Evolutionary conservation across 2,797 vertebrate species (phyloP), one percentile per base, ranked within the genome.

Genomic region (Amblyopsis hoosieri): DNA sequence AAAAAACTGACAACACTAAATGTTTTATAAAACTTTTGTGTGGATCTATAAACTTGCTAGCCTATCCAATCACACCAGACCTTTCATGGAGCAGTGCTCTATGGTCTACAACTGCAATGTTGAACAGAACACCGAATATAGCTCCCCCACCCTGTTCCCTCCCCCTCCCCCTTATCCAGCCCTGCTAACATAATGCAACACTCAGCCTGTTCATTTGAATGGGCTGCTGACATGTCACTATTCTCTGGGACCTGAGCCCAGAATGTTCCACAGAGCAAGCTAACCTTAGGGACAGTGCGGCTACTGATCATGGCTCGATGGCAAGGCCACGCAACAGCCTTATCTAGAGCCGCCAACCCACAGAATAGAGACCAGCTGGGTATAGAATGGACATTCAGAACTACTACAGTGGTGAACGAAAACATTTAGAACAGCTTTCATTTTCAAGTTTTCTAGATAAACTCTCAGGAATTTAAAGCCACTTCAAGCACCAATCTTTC

Each of bases 161-260:
- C 61, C n/a, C 49, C 57, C 45, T 3, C 23, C 61, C 67, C 70
- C 74, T 71, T 54, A 15, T 63, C 66, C 79, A 75, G 74, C 76
- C 71, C 72, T 58, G 84, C 88, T 76, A 88, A 88, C 86, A 92
- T 90, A 92, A 85, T 92, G 90, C 89, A 88, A 91, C 83, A 84
- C 87, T 92, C 90, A 92, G 91, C 90, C 91, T 86, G 89, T 92
- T 92, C 87, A 73, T 91, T 89, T 93, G 78, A 93, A 93, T 88
- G 85, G 87, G 85, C 85, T 94, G 91, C 92, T 93, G 93, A 93
- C 92, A 90, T 85, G 89, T 88, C 92, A 93, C 84, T 92, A 90
- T 93, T 92, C 81, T 83, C 84, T 91, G 89, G 92, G 91, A 90
- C 90, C 83, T 66, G 77, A 89, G 90, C 91, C 92, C 91, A 92